phyloP scores from a whole-genome alignment of 2,888 invertebrate genomes.

The Cephus pulcher region DNA sequence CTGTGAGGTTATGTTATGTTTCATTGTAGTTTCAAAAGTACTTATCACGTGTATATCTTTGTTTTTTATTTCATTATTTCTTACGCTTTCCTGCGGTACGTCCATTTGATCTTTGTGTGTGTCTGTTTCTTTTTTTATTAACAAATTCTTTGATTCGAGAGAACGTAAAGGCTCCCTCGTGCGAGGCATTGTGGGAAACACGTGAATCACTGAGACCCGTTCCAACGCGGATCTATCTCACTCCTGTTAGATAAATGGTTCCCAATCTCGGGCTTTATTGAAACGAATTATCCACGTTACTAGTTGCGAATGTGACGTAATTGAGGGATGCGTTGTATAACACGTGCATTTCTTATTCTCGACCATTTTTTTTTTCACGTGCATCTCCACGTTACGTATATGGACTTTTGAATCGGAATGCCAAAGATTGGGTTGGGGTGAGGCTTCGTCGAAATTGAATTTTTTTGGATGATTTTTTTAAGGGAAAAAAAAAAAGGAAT shows the following conservation, averaged over 20 bases:
- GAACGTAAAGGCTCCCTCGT: background rate
- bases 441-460: too few species aligned
- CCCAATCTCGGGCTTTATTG: background rate
- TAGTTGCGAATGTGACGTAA: background rate
- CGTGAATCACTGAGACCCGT: background rate
- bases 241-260: conserved; percentile 1
- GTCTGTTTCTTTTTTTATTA: background rate
- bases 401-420: too few species aligned
- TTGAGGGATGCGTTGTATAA: background rate
- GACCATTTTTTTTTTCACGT: background rate
- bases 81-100: background rate
- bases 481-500: too few species aligned
- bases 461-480: too few species aligned
- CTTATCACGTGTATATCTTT: background rate
- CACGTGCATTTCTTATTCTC: background rate
- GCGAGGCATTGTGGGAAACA: background rate
- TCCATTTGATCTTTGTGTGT: background rate
- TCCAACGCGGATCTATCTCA: background rate
- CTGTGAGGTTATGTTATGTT: background rate
- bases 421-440: too few species aligned
- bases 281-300: conserved; percentile 4
- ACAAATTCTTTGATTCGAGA: background rate
- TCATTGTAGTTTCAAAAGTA: background rate
- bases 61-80: background rate
- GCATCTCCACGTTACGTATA: background rate